These are phyloP conservation scores for Lasioglossum vierecki DNA, from an alignment of 2,888 invertebrate genomes.

Conservation along the genomic window DNA sequence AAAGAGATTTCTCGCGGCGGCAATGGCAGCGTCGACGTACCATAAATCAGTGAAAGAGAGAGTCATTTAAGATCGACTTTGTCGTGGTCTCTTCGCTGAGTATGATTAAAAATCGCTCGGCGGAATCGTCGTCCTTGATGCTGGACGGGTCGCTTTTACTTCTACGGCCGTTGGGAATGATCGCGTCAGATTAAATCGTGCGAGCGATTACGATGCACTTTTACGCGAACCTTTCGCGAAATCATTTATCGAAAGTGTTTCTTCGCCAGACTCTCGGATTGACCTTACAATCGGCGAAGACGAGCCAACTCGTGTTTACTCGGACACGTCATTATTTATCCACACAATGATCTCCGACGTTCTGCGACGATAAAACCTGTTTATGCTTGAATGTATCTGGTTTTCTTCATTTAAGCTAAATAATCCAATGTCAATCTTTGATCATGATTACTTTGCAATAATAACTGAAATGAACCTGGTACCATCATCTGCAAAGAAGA, in stretches of 20 bases:
- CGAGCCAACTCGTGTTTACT: neutral
- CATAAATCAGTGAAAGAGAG: constrained; percentile 43
- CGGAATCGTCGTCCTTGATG: constrained; percentile 36
- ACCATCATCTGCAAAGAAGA: no score
- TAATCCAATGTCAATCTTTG: no score
- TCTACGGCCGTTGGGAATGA: constrained; percentile 10
- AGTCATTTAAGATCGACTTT: constrained; percentile 33
- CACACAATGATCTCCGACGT: neutral
- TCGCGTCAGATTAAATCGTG: constrained; percentile 26
- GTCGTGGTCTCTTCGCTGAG: constrained; percentile 20
- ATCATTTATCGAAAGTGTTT: constrained; percentile 5
- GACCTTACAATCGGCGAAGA: neutral
- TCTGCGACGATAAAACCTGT: neutral
- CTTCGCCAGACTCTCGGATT: neutral
- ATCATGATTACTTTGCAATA: no score
- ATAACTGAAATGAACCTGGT: no score
- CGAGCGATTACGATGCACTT: constrained; percentile 16
- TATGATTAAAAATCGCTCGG: constrained; percentile 36
- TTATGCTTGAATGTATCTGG: neutral
- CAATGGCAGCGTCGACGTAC: neutral
- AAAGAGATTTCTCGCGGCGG: constrained; percentile 45
- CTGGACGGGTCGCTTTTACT: constrained; percentile 21
- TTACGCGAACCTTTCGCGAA: neutral
- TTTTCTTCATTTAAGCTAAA: no score
- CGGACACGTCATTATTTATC: neutral